Evolutionary conservation across 2,797 vertebrate genomes (phyloP), one percentile per base, ranked within the genome.

Genomic region (Melanotaenia parkinsoni): DNA sequence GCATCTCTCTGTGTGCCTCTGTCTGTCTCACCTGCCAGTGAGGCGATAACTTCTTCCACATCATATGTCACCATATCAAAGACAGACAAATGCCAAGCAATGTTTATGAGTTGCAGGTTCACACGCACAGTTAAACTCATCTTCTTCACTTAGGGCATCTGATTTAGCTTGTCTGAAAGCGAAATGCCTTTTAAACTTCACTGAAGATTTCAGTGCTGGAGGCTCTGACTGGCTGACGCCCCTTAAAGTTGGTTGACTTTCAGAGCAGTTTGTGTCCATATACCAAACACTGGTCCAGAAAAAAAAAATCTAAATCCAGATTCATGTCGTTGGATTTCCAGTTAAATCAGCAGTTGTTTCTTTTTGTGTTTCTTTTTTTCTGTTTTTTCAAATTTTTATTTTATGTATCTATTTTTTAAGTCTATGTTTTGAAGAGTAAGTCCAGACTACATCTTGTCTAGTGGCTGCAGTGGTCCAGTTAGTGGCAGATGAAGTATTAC

Each of bases 21-120:
- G 90, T 86, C 87, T 89, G 92, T 91, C 89, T 94, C 89, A 92
- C 93, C 94, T 95, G 94, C 92, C 92, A 90, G 86, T 12, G 81
- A 79, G 84, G 87, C 84, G 93, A 95, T 95, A 94, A 94, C 92
- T 93, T 86, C 89, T 85, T 82, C 92, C 86, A 74, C 91, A 85
- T 93, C 92, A 92, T 84, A 91, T 88, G 88, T 72, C 64, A 65
- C 80, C 90, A 90, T 92, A 94, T 94, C 93, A 95, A 95, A 94
- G 91, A 79, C 81, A 71, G 66, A 87, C 87, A 94, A 92, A 94
- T 93, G 92, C 92, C 94, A 94, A 84, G 91, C 92, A 91, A 86
- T 89, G 91, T 92, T 91, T 92, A 86, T 50, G 68, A 82, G 85
- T 81, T 79, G 73, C 81, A 88, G 88, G 88, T 91, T 92, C 90